Base-by-base conservation (phyloP, 2,113 vertebrate genomes). In the Marmota monax region DNA sequence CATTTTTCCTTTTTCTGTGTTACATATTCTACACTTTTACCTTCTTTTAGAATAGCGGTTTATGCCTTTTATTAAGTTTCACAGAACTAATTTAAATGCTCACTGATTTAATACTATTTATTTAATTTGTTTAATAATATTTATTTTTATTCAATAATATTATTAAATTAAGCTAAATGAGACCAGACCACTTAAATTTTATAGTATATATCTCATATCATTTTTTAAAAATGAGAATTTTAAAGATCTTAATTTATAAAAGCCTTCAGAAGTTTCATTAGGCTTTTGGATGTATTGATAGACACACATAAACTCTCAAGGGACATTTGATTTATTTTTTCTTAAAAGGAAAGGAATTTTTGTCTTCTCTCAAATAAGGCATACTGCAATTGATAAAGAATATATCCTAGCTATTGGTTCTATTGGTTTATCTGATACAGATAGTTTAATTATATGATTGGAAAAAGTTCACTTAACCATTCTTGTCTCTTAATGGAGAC, bases 101-200 rank as follows among this genome's bases (percentile, higher is more conserved):
- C 56, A 42, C 92, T 94, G 74, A 96, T 92, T 83, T 97, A 96
- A 97, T 97, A 93, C 34, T 96, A 95, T 90, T 97, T 96, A 95
- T 83, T 97, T 94, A 93, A 96, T 85, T 80, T 96, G 97, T 89
- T 94, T 92, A 93, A 97, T 95, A 91, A 74, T 92, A 94, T 96
- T 96, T 98, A 95, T 97, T 97, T 96, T 98, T 97, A 96, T 96
- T 97, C 94, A 73, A 92, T 97, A 96, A 96, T 96, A 80, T 94
- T 96, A 96, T 97, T 97, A 96, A 93, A 84, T 98, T 96, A 97
- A 87, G 73, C 25, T 96, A 92, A 96, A 63, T 89, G n/a, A 92
- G 74, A 65, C 53, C 86, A 97, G 94, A 93, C 76, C 92, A 72
- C 69, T 96, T 89, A n/a, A 94, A 84, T 94, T 95, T 96, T 90